Percentiles rank a stretch among this genome's conserved stretches.
These are phyloP conservation scores for Patagioenas fasciata DNA, from an alignment of 2,113 vertebrate species.

Conservation along the genomic window DNA sequence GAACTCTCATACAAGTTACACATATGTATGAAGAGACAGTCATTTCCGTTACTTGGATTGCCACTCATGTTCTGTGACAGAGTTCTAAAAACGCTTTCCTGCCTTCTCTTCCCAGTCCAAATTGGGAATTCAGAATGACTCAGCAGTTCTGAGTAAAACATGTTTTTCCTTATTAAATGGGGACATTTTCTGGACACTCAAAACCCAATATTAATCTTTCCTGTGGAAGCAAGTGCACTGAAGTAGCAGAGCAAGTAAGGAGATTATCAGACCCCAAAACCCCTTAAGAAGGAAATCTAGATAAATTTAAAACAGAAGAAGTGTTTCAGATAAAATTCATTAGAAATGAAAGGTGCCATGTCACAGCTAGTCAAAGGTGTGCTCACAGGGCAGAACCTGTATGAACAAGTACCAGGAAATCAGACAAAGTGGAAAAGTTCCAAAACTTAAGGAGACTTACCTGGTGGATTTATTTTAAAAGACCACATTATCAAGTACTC, in stretches of 20 bases:
- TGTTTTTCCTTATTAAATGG: background rate
- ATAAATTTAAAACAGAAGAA: background rate
- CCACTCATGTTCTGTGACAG: background rate
- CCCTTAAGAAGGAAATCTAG: background rate
- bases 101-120: background rate
- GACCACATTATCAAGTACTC: background rate
- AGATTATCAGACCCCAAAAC: background rate
- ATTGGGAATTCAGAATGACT: background rate
- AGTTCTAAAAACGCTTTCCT: background rate
- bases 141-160: background rate
- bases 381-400: slow-evolving; percentile 28
- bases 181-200: background rate
- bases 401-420: slow-evolving; percentile 52
- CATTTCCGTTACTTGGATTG: background rate
- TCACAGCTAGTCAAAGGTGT: slow-evolving; percentile 28
- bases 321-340: background rate
- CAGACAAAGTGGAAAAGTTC: background rate
- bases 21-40: background rate
- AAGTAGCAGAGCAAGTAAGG: background rate
- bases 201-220: background rate
- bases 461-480: slow-evolving; percentile 13
- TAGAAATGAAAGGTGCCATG: slow-evolving; percentile 17
- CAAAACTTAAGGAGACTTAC: slow-evolving; percentile 20
- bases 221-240: background rate
- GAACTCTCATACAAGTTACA: background rate